phyloP scores from a whole-genome alignment of 2,888 invertebrate species.

The Apeira syringaria region DNA sequence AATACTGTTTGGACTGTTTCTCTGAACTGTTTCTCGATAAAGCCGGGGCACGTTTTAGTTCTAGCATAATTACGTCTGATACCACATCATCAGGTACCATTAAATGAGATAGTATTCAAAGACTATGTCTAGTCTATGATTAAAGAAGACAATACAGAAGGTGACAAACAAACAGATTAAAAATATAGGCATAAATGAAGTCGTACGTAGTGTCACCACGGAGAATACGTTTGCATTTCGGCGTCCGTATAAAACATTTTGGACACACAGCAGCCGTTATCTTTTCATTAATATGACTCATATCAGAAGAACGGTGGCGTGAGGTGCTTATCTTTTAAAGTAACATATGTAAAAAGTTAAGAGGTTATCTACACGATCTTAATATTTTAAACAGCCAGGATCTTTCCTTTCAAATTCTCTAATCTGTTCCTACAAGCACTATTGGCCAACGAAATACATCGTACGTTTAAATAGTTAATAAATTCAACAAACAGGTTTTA shows the following conservation, averaged over 20 bases:
- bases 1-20: too few species aligned
- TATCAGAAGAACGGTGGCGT: conserved; percentile 19
- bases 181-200: too few species aligned
- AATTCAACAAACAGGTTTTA: not conserved
- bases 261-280: not conserved
- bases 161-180: too few species aligned
- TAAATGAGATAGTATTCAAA: too few species aligned
- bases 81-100: too few species aligned
- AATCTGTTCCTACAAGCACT: not conserved
- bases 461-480: not conserved
- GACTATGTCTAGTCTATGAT: too few species aligned
- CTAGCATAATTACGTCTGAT: too few species aligned
- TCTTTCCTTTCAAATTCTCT: not conserved
- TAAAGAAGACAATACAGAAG: too few species aligned
- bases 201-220: too few species aligned
- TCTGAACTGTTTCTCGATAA: too few species aligned
- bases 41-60: too few species aligned
- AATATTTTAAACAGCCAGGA: not conserved
- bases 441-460: not conserved
- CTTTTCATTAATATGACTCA: conserved; percentile 6
- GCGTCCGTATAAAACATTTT: not conserved
- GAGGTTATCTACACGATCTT: conserved; percentile 20
- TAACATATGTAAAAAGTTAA: conserved; percentile 7
- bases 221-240: too few species aligned
- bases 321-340: conserved; percentile 10